Conservation (phyloP, 2,797 vertebrate species). For the Falco berigora region DNA sequence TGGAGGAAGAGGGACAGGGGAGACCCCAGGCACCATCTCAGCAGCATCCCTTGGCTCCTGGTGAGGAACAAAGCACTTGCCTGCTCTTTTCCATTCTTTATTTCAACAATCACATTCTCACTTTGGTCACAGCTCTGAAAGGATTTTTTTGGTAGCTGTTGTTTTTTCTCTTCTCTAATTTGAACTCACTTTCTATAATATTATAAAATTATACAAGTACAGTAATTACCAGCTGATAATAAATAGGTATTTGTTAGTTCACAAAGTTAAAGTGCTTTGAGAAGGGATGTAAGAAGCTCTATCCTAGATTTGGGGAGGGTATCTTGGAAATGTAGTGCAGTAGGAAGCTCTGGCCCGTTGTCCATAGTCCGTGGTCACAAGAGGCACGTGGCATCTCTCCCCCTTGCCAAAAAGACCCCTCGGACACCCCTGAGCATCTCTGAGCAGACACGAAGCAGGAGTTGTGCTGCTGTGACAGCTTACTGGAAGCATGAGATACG, state of each 20-base stretch:
- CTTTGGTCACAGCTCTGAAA: conserved; percentile 57
- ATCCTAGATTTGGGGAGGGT: background rate
- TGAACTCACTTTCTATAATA: background rate
- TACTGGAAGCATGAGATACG: conserved; percentile 9
- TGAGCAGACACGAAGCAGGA: background rate
- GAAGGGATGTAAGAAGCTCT: conserved; percentile 60
- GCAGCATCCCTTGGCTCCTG: background rate
- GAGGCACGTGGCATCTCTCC: background rate
- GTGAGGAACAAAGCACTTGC: accelerated
- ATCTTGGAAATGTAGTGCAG: conserved; percentile 26
- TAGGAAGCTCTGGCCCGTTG: background rate
- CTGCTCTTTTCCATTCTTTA: background rate
- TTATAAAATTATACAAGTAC: conserved; percentile 40
- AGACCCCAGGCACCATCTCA: accelerated
- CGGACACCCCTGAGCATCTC: background rate
- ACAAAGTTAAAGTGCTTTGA: conserved; percentile 77
- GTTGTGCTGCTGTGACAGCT: background rate
- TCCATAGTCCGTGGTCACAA: accelerated
- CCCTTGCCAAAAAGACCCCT: background rate
- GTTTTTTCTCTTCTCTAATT: background rate
- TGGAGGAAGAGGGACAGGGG: background rate
- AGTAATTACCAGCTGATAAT: conserved; percentile 25
- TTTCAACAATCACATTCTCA: background rate
- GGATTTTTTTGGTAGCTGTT: conserved; percentile 45
- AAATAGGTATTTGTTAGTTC: conserved; percentile 75